A percentile compares a stretch with the other conserved stretches of the same genome.
phyloP scores from a whole-genome alignment of 2,113 vertebrate genomes.

The Coracopsis vasa region DNA sequence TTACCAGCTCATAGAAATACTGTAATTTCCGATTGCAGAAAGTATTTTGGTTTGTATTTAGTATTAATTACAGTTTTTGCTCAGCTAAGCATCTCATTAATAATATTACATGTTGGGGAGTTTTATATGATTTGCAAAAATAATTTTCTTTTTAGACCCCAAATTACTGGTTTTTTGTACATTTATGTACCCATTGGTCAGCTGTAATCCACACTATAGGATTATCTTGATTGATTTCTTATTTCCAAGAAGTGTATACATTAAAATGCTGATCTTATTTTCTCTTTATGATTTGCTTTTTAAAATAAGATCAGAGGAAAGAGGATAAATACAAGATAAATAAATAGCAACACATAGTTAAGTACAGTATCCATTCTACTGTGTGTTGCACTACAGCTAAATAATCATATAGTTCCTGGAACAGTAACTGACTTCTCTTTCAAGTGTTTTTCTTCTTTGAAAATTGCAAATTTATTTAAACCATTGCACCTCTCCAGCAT shows the following conservation, averaged over 20 bases:
- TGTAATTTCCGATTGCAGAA: conserved; percentile 55
- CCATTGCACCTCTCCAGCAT: background rate
- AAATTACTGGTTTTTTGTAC: background rate
- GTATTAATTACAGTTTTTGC: conserved; percentile 74
- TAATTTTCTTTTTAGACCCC: conserved; percentile 24
- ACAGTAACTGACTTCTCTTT: background rate
- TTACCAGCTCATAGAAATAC: conserved; percentile 19
- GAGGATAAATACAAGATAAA: background rate
- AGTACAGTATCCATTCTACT: background rate
- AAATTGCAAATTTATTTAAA: background rate
- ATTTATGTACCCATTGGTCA: background rate
- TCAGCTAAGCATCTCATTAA: conserved; percentile 64
- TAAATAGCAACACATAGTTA: background rate
- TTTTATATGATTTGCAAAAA: conserved; percentile 52
- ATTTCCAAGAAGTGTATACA: background rate
- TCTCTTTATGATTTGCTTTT: background rate
- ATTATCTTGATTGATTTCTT: background rate
- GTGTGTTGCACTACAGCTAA: background rate
- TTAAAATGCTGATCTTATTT: background rate
- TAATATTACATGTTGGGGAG: conserved; percentile 14
- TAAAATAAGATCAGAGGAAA: background rate
- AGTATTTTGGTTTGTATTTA: conserved; percentile 62
- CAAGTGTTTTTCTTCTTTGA: background rate
- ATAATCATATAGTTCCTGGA: background rate
- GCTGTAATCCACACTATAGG: background rate